These are phyloP conservation scores for Pollenia amentaria DNA, from an alignment of 2,888 invertebrate genomes.

Conservation along the genomic window DNA sequence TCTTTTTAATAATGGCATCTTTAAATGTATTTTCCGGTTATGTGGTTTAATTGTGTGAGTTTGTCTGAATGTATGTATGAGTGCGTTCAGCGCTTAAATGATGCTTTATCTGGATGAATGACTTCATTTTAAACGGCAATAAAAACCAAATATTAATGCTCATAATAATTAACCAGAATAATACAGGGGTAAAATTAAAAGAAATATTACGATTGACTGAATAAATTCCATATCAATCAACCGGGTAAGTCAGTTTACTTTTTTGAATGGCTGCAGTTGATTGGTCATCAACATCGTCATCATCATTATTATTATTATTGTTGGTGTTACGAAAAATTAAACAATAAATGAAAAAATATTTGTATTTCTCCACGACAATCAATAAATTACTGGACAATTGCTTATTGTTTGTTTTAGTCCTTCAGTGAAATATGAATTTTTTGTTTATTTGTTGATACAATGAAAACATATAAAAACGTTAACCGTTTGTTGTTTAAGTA, in stretches of 20 bases:
- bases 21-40: not conserved
- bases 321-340: not conserved
- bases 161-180: constrained; percentile 37
- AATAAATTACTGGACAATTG: not conserved
- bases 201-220: not conserved
- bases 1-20: not conserved
- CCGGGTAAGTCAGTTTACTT: not conserved
- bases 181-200: not conserved
- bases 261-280: not conserved
- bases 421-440: no score
- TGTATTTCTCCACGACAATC: not conserved
- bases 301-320: not conserved
- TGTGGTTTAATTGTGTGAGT: not conserved
- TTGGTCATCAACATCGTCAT: not conserved
- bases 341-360: constrained; percentile 9
- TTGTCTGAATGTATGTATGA: no score
- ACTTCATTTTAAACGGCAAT: constrained; percentile 2
- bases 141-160: constrained; percentile 26
- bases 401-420: not conserved
- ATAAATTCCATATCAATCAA: not conserved
- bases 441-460: no score
- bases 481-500: no score
- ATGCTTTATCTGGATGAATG: not conserved
- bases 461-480: no score
- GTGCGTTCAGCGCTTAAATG: not conserved